These are phyloP conservation scores for Orestias chungarensis DNA, from an alignment of 2,797 vertebrate genomes.

Conservation along the genomic window DNA sequence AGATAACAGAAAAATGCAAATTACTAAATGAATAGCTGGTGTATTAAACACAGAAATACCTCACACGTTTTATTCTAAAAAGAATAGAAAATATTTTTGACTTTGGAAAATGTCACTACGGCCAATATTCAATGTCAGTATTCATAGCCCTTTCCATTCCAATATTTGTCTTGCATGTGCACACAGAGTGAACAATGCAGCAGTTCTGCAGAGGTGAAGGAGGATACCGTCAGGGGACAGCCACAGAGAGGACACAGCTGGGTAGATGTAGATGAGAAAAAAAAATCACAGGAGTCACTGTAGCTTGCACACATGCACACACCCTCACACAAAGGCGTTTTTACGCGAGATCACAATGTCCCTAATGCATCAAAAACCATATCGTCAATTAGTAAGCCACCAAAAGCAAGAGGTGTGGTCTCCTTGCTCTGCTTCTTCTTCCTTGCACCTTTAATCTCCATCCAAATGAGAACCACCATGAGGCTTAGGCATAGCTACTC, in stretches of 20 bases:
- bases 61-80: background rate
- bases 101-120: background rate
- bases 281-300: constrained; percentile 4
- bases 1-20: background rate
- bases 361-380: constrained; percentile 37
- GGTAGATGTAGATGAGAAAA: constrained; percentile 7
- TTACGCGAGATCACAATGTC: constrained; percentile 10
- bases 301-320: background rate
- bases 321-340: constrained; percentile 27
- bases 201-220: constrained; percentile 2
- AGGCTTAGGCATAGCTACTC: constrained; percentile 36
- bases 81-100: background rate
- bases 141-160: background rate
- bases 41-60: background rate
- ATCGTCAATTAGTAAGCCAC: constrained; percentile 16
- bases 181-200: background rate
- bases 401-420: constrained; percentile 10
- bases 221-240: constrained; percentile 2
- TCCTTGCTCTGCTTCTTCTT: constrained; percentile 7
- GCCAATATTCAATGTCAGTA: background rate
- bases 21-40: background rate
- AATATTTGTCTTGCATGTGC: background rate
- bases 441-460: constrained; percentile 49
- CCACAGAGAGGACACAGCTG: constrained; percentile 21
- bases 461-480: constrained; percentile 35